Base-by-base conservation (phyloP, 1,140 invertebrate species). In the Asbolus verrucosus region DNA sequence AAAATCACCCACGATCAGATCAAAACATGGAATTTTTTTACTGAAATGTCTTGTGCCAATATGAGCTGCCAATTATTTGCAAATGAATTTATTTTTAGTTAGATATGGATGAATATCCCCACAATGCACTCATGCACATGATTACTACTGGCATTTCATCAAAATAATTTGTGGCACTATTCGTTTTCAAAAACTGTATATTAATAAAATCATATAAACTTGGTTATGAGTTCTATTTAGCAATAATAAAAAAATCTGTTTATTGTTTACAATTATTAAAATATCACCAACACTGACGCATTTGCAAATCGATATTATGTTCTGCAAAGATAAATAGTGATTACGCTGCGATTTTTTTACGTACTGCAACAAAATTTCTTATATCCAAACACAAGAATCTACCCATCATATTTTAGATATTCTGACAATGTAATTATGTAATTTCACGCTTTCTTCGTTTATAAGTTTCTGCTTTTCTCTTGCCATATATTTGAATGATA, bases 171-270 rank as follows among this genome's bases (percentile, higher is more conserved):
- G 3, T 27, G 8, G 24, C 24, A 27, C 24, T n/a, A n/a, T n/a
- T n/a, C n/a, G n/a, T n/a, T n/a, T n/a, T n/a, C n/a, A n/a, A n/a
- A n/a, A n/a, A n/a, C n/a, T n/a, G n/a, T n/a, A n/a, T n/a, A n/a
- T 30, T 30, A 4, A 8, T 4, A 30, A 30, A 30, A 30, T 30
- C 27, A 9, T n/a, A 46, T 46, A 46, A 46, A 41, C n/a, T 41
- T 15, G 2, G 39, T 41, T 41, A 11, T 15, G 16, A 41, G 21
- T 16, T 46, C 18, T 3, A 46, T 21, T 46, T 46, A 9, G 41
- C 18, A 8, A n/a, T 19, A 54, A 54, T 54, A 54, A 54, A 54
- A 46, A 54, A 54, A 24, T 54, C 46, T 54, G 46, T 54, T 54
- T 54, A 54, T 21, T 50, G 43, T 50, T 54, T 54, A 13, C 13